Conservation (phyloP, 1,140 invertebrate species). For the Bombus breviceps region DNA sequence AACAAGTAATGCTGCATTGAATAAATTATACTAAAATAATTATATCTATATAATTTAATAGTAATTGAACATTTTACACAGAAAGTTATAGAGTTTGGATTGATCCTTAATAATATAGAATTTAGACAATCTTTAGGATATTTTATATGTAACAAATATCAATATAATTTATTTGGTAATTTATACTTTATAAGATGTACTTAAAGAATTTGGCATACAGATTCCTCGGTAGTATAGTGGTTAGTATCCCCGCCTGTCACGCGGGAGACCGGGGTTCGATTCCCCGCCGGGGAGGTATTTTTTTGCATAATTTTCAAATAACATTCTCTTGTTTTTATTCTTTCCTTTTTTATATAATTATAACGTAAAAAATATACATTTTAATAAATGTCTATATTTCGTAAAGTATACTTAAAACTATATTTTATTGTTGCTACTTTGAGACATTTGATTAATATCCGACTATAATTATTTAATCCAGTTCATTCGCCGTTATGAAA, state of each 20-base stretch:
- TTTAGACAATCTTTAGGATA: not conserved
- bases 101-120: not conserved
- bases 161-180: not conserved
- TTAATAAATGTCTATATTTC: too few relatives aligned
- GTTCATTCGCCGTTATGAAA: too few relatives aligned
- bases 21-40: not conserved
- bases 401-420: too few relatives aligned
- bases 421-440: too few relatives aligned
- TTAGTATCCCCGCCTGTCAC: conserved; percentile 64
- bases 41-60: too few relatives aligned
- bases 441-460: too few relatives aligned
- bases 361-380: not conserved
- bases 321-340: not conserved
- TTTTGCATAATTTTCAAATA: not conserved
- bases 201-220: rapidly evolving
- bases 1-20: not conserved
- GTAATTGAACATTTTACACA: not conserved
- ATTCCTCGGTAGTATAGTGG: conserved; percentile 44
- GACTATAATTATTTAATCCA: too few relatives aligned
- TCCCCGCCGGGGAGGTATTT: conserved; percentile 66
- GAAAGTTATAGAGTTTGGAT: not conserved
- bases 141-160: not conserved
- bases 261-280: conserved; percentile 66
- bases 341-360: not conserved
- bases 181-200: not conserved